A percentile compares a stretch with the other conserved stretches of the same genome.
These are phyloP conservation scores for Yoshiicerus persimilis DNA, from an alignment of 1,140 invertebrate genomes.

Conservation along the genomic window DNA sequence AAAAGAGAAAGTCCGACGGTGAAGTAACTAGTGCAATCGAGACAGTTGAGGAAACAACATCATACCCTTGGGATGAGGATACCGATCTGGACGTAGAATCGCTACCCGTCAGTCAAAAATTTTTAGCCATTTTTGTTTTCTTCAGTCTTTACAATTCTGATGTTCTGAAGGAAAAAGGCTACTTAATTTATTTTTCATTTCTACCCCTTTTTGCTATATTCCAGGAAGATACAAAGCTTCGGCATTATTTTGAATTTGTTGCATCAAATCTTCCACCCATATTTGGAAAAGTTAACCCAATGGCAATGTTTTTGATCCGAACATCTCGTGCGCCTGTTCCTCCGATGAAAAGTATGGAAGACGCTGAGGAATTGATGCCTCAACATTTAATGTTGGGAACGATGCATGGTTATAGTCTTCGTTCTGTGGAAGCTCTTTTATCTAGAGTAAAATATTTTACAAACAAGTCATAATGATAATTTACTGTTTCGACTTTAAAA, in stretches of 20 bases:
- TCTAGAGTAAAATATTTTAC: conserved; percentile 8
- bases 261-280: conserved; percentile 66
- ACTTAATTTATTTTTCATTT: not conserved
- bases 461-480: too few species aligned
- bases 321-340: conserved; percentile 63
- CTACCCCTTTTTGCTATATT: not conserved
- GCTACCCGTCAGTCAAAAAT: conserved; percentile 25
- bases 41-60: conserved; percentile 3
- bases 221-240: conserved; percentile 60
- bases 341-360: conserved; percentile 55
- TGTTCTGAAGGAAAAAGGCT: too few species aligned
- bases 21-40: not conserved
- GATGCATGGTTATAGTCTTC: conserved; percentile 36
- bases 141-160: too few species aligned
- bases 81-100: conserved; percentile 44
- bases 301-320: conserved; percentile 69
- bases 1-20: conserved; percentile 11
- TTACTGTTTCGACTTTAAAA: not conserved
- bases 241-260: conserved; percentile 53
- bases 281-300: conserved; percentile 64
- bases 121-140: too few species aligned
- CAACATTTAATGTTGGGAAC: conserved; percentile 62
- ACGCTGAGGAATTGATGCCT: conserved; percentile 63
- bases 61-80: conserved; percentile 44
- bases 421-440: conserved; percentile 34